Evolutionary conservation across 2,113 vertebrate species (phyloP).

Genomic region (Condylura cristata): DNA sequence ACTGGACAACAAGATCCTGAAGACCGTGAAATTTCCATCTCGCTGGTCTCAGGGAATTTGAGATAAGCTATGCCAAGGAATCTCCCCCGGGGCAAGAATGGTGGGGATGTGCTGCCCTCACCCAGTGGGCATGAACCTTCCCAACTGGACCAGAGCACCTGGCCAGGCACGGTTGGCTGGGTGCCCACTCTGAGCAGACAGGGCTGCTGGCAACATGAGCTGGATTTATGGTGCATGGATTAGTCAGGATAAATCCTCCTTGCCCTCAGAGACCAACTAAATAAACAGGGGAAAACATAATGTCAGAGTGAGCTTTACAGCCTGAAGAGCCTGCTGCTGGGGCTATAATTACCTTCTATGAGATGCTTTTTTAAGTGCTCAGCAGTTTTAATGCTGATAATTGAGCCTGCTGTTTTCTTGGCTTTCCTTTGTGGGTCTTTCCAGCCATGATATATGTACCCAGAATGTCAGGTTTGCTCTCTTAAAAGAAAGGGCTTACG

Average conservation of each 20-base stretch:
- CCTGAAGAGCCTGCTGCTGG: neutral
- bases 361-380: neutral
- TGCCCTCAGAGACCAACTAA: neutral
- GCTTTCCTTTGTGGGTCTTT: slow-evolving; percentile 32
- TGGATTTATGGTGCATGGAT: neutral
- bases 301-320: neutral
- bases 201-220: neutral
- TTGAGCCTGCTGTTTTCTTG: neutral
- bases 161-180: neutral
- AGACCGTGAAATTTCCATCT: neutral
- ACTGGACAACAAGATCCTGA: neutral
- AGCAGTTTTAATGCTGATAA: neutral
- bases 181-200: neutral
- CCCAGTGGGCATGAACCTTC: neutral
- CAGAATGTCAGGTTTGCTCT: neutral
- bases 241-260: neutral
- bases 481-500: neutral
- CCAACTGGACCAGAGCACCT: neutral
- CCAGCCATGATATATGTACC: neutral
- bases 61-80: neutral
- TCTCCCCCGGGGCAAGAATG: neutral
- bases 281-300: neutral
- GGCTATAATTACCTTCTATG: neutral
- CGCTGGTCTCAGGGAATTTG: neutral
- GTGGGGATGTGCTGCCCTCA: accelerated